Conservation (phyloP, 92 coral and sea anemone species). For the Zoanthus gigantus region DNA sequence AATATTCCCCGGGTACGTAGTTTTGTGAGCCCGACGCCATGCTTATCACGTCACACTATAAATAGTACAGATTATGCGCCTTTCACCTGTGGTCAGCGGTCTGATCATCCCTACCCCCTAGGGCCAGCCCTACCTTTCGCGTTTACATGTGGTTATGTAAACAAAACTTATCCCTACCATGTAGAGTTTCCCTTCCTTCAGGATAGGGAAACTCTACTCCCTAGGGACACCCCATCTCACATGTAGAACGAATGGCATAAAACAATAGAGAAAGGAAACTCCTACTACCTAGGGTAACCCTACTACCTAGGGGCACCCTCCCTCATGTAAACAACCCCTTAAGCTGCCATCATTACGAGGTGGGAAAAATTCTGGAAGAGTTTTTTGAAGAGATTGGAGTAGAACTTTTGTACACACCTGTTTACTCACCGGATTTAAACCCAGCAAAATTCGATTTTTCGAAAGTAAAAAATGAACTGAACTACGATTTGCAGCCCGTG, state of each 20-base stretch:
- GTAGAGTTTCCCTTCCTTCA: neutral
- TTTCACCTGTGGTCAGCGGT: neutral
- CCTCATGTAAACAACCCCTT: slow-evolving; percentile 2
- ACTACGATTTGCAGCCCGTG: slow-evolving; percentile 20
- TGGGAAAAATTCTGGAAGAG: slow-evolving; percentile 67
- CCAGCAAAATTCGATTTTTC: slow-evolving; percentile 63
- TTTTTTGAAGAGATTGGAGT: slow-evolving; percentile 56
- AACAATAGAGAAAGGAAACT: neutral
- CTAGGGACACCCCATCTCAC: too few relatives aligned
- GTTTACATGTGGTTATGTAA: neutral
- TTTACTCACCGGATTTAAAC: slow-evolving; percentile 69
- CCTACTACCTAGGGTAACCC: neutral
- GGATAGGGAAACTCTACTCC: neutral
- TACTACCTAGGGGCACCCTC: neutral
- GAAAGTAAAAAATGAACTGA: slow-evolving; percentile 59
- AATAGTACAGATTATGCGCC: slow-evolving; percentile 8
- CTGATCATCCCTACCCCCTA: slow-evolving; percentile 7
- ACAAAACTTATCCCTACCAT: slow-evolving; percentile 37
- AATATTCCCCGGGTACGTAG: slow-evolving; percentile 10
- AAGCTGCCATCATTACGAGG: slow-evolving; percentile 61
- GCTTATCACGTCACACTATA: neutral
- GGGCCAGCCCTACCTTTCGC: neutral
- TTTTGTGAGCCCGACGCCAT: neutral
- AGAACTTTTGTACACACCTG: slow-evolving; percentile 61
- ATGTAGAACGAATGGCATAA: too few relatives aligned